Base-by-base conservation (phyloP, 92 coral and sea anemone species). In the Palythoa grandis region DNA sequence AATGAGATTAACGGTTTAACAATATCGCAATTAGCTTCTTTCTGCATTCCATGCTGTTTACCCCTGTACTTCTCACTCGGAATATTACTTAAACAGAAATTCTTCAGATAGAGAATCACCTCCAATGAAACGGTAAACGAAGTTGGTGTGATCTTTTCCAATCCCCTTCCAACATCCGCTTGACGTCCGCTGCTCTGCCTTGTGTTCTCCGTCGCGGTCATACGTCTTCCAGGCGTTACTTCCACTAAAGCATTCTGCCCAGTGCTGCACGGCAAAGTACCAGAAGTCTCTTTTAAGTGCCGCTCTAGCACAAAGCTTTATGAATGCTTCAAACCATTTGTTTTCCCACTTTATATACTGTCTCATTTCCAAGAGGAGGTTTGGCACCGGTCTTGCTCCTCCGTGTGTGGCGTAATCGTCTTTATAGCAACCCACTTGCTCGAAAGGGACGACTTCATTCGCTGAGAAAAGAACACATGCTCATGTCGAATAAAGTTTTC, bases 201-300 rank as follows among this genome's bases (percentile, higher is more conserved):
- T 20, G 15, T 80, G 43, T 48, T 48, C 47, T 24, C 85, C 85
- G 15, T 80, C 63, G 40, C 85, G 74, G 22, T 29, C 23, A 52
- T 80, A 80, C 0, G 85, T 80, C 52, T 11, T 66, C 61, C 60
- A 80, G 4, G 74, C 85, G 24, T 80, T 52, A 24, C 40, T 68
- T 14, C 85, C 85, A 16, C 85, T 80, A 7, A 2, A 47, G 63
- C 85, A 80, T 52, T 80, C 85, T 15, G 74, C 85, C 74, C 74
- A 80, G 29, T 65, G 16, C 25, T 80, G 75, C 74, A 80, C 74
- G 15, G 85, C 85, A 39, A 80, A 80, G 22, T 80, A 80, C 85
- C 85, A 48, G 74, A 40, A 80, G 25, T 20, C 74, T 20, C 63
- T 80, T 68, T 65, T 24, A 10, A 65, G 63, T 5, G 85, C 85